Conservation (phyloP, 2,888 invertebrate genomes). For the Andrena fulva region DNA sequence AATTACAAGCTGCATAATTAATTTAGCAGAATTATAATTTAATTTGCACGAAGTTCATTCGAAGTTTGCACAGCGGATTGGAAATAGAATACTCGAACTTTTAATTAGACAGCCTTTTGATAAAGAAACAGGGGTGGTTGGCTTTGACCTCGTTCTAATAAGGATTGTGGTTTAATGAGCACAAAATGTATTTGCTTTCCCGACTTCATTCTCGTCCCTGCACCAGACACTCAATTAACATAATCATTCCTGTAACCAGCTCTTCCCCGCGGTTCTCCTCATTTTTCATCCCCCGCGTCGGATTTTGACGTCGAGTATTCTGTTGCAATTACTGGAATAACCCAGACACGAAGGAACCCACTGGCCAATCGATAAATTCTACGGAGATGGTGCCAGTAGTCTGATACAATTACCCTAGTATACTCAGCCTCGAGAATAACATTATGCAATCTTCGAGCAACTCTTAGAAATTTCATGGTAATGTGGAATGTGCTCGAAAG, state of each 20-base stretch:
- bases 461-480: too few species aligned
- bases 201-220: constrained; percentile 12
- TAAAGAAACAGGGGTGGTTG: not conserved
- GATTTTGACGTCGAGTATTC: constrained; percentile 45
- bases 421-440: constrained; percentile 5
- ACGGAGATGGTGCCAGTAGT: constrained; percentile 34
- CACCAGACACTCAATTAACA: constrained; percentile 68
- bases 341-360: constrained; percentile 47
- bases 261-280: constrained; percentile 8
- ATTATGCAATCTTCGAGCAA: too few species aligned
- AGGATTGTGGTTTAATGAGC: constrained; percentile 11
- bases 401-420: constrained; percentile 42
- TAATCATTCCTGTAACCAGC: constrained; percentile 73
- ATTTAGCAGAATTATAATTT: too few species aligned
- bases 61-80: too few species aligned
- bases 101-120: not conserved
- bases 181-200: constrained; percentile 16
- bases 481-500: too few species aligned
- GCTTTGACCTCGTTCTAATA: not conserved
- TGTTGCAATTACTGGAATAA: constrained; percentile 66
- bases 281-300: constrained; percentile 19
- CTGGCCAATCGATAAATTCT: constrained; percentile 53
- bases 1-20: too few species aligned
- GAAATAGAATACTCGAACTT: too few species aligned
- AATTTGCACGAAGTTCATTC: too few species aligned